A percentile compares a stretch with the other conserved stretches of the same genome.
These are phyloP conservation scores for Macrobrachium rosenbergii DNA, from an alignment of 1,140 invertebrate genomes.

Conservation along the genomic window DNA sequence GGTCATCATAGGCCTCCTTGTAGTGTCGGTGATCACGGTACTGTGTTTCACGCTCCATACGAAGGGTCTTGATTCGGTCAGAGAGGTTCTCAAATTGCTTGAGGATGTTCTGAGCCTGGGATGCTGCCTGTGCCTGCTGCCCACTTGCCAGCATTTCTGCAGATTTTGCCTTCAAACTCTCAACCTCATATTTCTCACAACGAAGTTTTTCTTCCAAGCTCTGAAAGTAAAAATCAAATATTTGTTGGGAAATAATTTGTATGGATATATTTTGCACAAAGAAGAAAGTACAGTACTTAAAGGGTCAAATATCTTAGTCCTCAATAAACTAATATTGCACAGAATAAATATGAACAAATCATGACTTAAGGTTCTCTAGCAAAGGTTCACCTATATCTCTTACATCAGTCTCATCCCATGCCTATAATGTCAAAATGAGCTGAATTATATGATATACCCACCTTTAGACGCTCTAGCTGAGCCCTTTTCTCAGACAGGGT, in stretches of 20 bases:
- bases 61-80: constrained; percentile 70
- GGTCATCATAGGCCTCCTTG: constrained; percentile 90
- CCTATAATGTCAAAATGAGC: too few species aligned
- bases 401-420: too few species aligned
- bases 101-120: constrained; percentile 87
- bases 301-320: too few species aligned
- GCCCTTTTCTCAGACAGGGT: constrained; percentile 87
- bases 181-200: constrained; percentile 93
- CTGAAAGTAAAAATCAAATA: constrained; percentile 67
- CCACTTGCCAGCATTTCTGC: constrained; percentile 89
- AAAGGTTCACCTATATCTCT: too few species aligned
- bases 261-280: too few species aligned
- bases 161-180: constrained; percentile 87
- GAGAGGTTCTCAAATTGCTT: constrained; percentile 65
- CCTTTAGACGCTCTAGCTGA: constrained; percentile 87
- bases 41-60: constrained; percentile 85
- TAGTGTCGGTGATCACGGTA: constrained; percentile 89
- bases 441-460: constrained; percentile 61
- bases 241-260: too few species aligned
- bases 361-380: too few species aligned
- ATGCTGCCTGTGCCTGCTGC: constrained; percentile 84
- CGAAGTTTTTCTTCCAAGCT: constrained; percentile 88
- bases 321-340: too few species aligned
- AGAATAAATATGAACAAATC: too few species aligned
- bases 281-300: too few species aligned